Percentiles rank a stretch among this genome's conserved stretches.
Conservation (phyloP, 2,888 invertebrate species). For the Tenthredo distinguenda region DNA sequence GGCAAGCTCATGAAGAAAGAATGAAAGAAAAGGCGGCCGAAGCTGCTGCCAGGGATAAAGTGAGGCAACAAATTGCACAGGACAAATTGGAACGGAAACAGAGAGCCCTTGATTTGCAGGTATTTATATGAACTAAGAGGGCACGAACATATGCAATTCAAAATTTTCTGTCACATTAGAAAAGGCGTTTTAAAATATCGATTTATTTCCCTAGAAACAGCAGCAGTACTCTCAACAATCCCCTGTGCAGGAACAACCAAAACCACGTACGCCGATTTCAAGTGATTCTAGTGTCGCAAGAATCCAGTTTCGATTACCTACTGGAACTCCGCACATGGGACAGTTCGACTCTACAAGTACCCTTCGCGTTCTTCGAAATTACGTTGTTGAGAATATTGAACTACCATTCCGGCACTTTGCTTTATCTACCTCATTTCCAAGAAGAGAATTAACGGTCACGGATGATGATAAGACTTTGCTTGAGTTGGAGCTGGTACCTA, state of each 20-base stretch:
- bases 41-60: slow-evolving; percentile 86
- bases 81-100: slow-evolving; percentile 87
- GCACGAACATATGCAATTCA: background rate
- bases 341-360: slow-evolving; percentile 86
- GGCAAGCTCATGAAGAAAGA: slow-evolving; percentile 86
- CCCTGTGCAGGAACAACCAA: slow-evolving; percentile 54
- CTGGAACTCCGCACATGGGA: slow-evolving; percentile 87
- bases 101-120: slow-evolving; percentile 70
- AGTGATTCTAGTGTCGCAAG: slow-evolving; percentile 81
- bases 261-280: slow-evolving; percentile 34
- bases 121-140: slow-evolving; percentile 54
- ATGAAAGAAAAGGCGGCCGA: slow-evolving; percentile 89
- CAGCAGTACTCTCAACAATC: slow-evolving; percentile 55
- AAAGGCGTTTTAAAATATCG: background rate
- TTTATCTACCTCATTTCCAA: slow-evolving; percentile 89
- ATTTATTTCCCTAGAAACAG: slow-evolving; percentile 60
- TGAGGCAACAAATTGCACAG: slow-evolving; percentile 91
- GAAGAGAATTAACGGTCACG: slow-evolving; percentile 82
- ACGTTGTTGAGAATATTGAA: slow-evolving; percentile 80
- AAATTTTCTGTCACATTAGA: background rate
- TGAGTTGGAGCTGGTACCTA: slow-evolving; percentile 87
- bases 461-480: slow-evolving; percentile 82
- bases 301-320: slow-evolving; percentile 92
- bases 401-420: slow-evolving; percentile 82
- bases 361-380: slow-evolving; percentile 81